Evolutionary conservation across 2,113 vertebrate genomes (phyloP).

Genomic region (Cygnus buccinator): DNA sequence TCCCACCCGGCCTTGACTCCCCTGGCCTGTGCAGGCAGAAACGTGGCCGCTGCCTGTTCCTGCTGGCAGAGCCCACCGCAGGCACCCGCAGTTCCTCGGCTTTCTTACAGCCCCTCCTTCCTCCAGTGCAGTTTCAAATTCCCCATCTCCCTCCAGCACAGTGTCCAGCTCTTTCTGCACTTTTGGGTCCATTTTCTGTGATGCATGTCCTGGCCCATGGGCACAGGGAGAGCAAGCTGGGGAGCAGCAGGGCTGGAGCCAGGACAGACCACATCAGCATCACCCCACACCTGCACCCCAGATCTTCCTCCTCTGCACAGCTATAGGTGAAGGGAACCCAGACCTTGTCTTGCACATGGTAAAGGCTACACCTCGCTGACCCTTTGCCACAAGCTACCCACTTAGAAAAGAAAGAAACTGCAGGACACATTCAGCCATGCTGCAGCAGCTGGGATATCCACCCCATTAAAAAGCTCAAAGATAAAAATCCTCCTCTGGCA

Average conservation of each 20-base stretch:
- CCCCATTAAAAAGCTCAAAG: not conserved
- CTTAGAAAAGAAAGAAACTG: not conserved
- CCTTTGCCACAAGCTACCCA: not conserved
- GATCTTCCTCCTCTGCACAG: not conserved
- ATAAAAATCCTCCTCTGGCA: not conserved
- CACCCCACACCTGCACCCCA: fast-evolving
- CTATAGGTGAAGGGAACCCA: not conserved
- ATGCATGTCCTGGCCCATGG: no score
- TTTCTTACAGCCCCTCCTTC: not conserved
- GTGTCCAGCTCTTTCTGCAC: not conserved
- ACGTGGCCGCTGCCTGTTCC: not conserved
- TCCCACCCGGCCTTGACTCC: not conserved
- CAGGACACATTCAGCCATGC: not conserved
- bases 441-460: not conserved
- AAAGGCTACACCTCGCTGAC: not conserved
- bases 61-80: not conserved
- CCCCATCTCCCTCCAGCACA: not conserved
- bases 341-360: not conserved
- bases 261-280: not conserved
- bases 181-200: not conserved
- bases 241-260: not conserved
- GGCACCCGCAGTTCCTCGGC: not conserved
- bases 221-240: fast-evolving
- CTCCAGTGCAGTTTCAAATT: not conserved
- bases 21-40: not conserved